Evolutionary conservation across 2,797 vertebrate genomes (phyloP), one percentile per base, ranked within the genome.

Genomic region (Sebastolobus altivelis): DNA sequence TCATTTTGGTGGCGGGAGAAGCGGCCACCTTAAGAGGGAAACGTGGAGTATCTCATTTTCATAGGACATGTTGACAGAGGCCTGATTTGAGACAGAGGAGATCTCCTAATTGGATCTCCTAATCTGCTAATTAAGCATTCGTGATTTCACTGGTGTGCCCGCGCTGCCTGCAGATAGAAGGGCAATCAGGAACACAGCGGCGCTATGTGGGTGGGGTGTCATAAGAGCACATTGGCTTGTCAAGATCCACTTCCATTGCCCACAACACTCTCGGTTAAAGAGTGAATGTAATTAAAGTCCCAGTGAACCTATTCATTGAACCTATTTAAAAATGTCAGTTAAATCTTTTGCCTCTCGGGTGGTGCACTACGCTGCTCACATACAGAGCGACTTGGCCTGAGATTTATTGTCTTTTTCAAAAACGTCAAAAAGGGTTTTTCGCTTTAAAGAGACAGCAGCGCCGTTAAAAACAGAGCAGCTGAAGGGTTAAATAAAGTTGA

Each of bases 41-140:
- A 69, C 2, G 63, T 54, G 75, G 89, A 92, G 89, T 88, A 87
- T 94, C 91, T 94, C 89, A 93, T 95, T 95, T 91, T 94, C 90
- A 93, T 89, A 89, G 88, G 90, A 92, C 90, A 77, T 90, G 91
- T 92, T 93, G 87, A 91, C 86, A 75, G 79, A 80, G 75, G 84
- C 84, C 72, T 87, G 94, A 93, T 94, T 90, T 84, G 84, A 92
- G 88, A 93, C 93, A 89, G 93, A 93, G 92, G 91, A 94, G 94
- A 95, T 95, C 95, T 94, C 75, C 92, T 96, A 95, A 96, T 95
- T 95, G 93, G 95, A 95, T 96, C 94, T 95, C 82, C 92, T 95
- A 95, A 95, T 96, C 94, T 94, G 93, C 92, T 95, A 96, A 95
- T 96, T 94, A 95, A 94, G 94, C 92, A 92, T 89, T 90, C 89